Evolutionary conservation across 2,888 invertebrate genomes (phyloP), one percentile per base, ranked within the genome.

Genomic region (Lasioglossum zephyrum): DNA sequence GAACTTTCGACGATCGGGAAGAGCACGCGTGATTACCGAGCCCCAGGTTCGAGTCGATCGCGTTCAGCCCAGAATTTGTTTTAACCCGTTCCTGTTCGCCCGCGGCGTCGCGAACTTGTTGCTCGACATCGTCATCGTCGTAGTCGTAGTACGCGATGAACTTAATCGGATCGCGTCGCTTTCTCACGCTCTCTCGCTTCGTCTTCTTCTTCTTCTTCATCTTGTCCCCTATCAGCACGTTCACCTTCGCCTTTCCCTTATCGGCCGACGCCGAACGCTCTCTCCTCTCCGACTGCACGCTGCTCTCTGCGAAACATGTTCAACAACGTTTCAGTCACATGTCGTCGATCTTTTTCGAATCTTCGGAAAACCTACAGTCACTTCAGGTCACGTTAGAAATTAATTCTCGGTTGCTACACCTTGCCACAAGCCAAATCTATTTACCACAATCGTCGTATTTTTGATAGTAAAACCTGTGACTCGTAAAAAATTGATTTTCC

Each of bases 61-160:
- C 36, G 66, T 53, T 81, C 60, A 53, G 77, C 18, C 82, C 77
- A n/a, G 80, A 69, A 63, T 69, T 77, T 22, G 63, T 66, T 53
- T 66, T 73, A 16, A 13, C n/a, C 16, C 26, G 60, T 36, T 76
- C 78, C 8, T 82, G 69, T 31, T 90, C 87, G 53, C 41, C 69
- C 31, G 36, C 69, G 8, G 74, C 69, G 26, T 88, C 87, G 44
- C 26, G 72, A 18, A 87, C 81, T 5, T 77, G 73, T 8, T 84
- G 81, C 41, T 91, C 91, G 9, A 73, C 70, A 36, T 90, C 87
- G 57, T 84, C 87, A 82, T 93, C 53, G 83, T 93, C 53, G 53
- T 53, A 93, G 89, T 93, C 93, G 81, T 93, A 93, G 84, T 93
- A 93, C 44, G 91, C 91, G n/a, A 93, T 89, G 18, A 88, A 86